A percentile compares a stretch with the other conserved stretches of the same genome.
phyloP scores from a whole-genome alignment of 2,888 invertebrate species.

The Ephialtes manifestator region DNA sequence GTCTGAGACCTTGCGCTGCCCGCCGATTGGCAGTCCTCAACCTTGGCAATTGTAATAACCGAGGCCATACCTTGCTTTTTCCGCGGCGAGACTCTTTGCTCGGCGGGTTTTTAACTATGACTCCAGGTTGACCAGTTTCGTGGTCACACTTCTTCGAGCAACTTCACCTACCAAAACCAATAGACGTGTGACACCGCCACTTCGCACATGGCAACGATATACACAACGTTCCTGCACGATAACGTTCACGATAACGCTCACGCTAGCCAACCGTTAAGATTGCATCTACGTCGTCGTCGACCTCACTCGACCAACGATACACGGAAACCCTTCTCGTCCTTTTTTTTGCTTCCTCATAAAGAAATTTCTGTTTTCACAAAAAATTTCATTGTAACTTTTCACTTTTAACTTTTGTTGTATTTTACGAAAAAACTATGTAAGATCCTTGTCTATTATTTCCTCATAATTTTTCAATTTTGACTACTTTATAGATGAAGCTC shows the following conservation, averaged over 20 bases:
- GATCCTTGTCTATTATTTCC: no score
- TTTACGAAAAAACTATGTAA: no score
- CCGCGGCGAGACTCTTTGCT: constrained; percentile 36
- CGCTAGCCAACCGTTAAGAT: constrained; percentile 82
- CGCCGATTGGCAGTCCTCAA: constrained; percentile 62
- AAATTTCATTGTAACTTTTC: not conserved
- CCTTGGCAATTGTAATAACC: constrained; percentile 65
- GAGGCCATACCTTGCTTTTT: constrained; percentile 51
- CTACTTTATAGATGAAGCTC: no score
- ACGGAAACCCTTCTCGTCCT: not conserved
- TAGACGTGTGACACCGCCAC: constrained; percentile 30
- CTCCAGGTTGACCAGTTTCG: constrained; percentile 30
- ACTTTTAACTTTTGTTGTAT: not conserved
- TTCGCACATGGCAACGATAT: constrained; percentile 36
- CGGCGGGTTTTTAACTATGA: constrained; percentile 3
- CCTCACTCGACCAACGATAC: constrained; percentile 19
- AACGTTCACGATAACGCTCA: constrained; percentile 80
- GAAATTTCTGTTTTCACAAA: no score
- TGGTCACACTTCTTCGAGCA: constrained; percentile 53
- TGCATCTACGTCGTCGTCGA: constrained; percentile 71
- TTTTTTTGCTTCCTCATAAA: constrained; percentile 2
- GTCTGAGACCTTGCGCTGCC: constrained; percentile 47
- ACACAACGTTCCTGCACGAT: constrained; percentile 71
- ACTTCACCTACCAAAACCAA: constrained; percentile 31
- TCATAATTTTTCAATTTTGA: no score